Evolutionary conservation across 2,888 invertebrate species (phyloP).

Genomic region (Ariolimax columbianus): DNA sequence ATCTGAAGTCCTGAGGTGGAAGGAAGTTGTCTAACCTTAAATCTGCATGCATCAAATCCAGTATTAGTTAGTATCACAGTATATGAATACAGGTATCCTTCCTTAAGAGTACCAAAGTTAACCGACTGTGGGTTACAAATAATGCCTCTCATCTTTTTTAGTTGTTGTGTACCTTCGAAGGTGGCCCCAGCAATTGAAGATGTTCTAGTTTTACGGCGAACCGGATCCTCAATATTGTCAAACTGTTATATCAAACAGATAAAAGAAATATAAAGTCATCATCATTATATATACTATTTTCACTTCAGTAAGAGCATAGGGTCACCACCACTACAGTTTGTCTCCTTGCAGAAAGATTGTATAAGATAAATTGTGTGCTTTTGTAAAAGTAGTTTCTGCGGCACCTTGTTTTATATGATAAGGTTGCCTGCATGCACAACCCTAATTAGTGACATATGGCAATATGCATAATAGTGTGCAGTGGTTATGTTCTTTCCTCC

Average conservation of each 20-base stretch:
- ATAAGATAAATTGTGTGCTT: too few relatives aligned
- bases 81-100: constrained; percentile 76
- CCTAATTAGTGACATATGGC: too few relatives aligned
- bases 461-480: too few relatives aligned
- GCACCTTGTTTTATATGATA: too few relatives aligned
- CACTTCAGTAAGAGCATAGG: too few relatives aligned
- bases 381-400: too few relatives aligned
- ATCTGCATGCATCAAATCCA: constrained; percentile 77
- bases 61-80: constrained; percentile 76
- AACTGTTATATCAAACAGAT: constrained; percentile 62
- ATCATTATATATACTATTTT: too few relatives aligned
- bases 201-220: constrained; percentile 73
- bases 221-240: constrained; percentile 74
- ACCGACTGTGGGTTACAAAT: constrained; percentile 75
- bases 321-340: too few relatives aligned
- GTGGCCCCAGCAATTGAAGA: constrained; percentile 74
- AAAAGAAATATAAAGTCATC: too few relatives aligned
- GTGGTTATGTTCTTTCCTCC: too few relatives aligned
- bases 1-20: constrained; percentile 77
- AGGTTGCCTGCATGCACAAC: too few relatives aligned
- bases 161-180: constrained; percentile 64
- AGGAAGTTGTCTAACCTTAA: constrained; percentile 77
- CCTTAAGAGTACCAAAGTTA: constrained; percentile 77
- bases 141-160: constrained; percentile 74
- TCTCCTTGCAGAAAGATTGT: too few relatives aligned